Base-by-base conservation (phyloP, 2,797 vertebrate species). In the Lacerta agilis region DNA sequence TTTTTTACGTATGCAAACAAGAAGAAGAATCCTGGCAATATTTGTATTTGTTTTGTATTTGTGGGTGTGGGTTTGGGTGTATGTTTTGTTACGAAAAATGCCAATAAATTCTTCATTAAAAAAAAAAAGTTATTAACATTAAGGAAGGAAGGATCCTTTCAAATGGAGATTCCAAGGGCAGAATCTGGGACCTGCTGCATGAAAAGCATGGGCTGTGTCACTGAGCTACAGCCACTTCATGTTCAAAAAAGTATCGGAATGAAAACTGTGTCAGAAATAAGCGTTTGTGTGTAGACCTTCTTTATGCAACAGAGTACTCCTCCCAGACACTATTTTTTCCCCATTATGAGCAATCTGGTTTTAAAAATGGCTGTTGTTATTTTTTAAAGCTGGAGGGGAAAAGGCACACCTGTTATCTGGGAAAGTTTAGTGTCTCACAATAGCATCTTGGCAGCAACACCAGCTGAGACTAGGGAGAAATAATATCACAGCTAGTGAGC, bases 361-460 rank as follows among this genome's bases (percentile, higher is more conserved):
- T 83, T 93, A 73, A 55, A 81, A 85, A 79, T 85, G 90, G 41
- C 92, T 94, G 86, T 84, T 90, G 71, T 69, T 90, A 90, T n/a
- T 55, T 91, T 90, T 94, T 91, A 91, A 61, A 89, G 85, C 87
- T 92, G 92, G 92, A 95, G 90, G 90, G 96, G 73, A 88, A 92
- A 85, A 81, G 88, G 80, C 86, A 85, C 36, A 41, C 82, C 81
- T 55, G 0, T 87, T 90, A 90, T 83, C 88, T 89, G 84, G 72
- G 83, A 90, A 96, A 92, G 87, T 91, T 92, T 79, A 91, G 27
- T 72, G 80, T 89, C 85, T 93, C 92, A 89, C 93, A 95, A 93
- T 78, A 93, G 64, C 66, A 29, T 43, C 29, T 58, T 84, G 88
- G 86, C 88, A 92, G 83, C 29, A 86, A 91, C 86, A 90, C 77